Evolutionary conservation across 2,113 vertebrate genomes (phyloP).

Genomic region (Tachuris rubrigastra): DNA sequence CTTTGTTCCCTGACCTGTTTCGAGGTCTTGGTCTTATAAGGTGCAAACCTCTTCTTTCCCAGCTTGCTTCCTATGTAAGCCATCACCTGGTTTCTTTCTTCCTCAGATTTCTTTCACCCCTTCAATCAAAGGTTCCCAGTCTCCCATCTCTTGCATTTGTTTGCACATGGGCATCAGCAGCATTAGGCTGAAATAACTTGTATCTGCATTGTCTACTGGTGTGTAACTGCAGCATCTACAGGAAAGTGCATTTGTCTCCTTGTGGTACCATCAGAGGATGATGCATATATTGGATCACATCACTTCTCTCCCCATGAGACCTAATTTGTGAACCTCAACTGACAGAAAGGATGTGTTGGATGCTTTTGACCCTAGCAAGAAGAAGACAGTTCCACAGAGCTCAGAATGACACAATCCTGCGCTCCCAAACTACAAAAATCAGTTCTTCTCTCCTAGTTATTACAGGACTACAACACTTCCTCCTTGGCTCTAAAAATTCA

Average conservation of each 20-base stretch:
- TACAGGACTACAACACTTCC: neutral
- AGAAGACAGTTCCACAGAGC: neutral
- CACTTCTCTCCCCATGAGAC: neutral
- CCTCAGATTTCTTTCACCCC: neutral
- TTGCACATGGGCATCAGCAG: neutral
- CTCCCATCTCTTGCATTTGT: neutral
- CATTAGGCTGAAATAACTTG: neutral
- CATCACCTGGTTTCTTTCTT: neutral
- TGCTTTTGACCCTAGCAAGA: neutral
- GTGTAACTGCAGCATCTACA: neutral
- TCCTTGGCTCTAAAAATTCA: neutral
- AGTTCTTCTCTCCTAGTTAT: neutral
- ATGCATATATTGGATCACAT: neutral
- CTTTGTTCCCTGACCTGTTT: neutral
- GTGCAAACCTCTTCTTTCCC: neutral
- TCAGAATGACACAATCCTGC: neutral
- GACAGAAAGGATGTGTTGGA: neutral
- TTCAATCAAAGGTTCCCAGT: neutral
- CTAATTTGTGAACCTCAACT: neutral
- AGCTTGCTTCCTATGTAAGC: neutral
- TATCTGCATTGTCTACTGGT: neutral
- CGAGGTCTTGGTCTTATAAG: neutral
- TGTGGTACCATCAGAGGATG: neutral
- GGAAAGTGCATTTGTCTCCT: neutral
- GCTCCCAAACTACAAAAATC: neutral